Base-by-base conservation (phyloP, 37 sponge, comb jelly and placozoan genomes). In the Cladorhizidae sp. region DNA sequence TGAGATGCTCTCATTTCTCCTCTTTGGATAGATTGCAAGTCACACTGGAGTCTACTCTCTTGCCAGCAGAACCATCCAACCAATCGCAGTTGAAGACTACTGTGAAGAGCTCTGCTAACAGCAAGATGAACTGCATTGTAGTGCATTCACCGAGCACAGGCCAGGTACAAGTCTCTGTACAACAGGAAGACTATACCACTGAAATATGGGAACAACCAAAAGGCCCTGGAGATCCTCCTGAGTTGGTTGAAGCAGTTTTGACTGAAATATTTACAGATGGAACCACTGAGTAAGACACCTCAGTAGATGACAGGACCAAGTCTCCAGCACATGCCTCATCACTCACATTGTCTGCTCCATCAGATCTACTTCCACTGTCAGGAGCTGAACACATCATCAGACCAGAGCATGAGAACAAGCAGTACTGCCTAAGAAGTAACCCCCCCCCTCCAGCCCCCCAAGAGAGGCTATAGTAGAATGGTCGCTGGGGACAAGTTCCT, bases 91-190 rank as follows among this genome's bases (percentile, higher is more conserved):
- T n/a, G 83, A 88, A 26, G 29, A 77, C 36, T 51, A 35, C 3
- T 63, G 42, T 0, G 57, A 21, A 22, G 74, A 73, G 33, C 58
- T 81, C 42, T 88, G 82, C 49, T 71, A 64, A 26, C 71, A 83
- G 52, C 55, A 82, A 45, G 79, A 82, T 26, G 39, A 1, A 14
- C 52, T 64, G 57, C n/a, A 82, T 88, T 57, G 70, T n/a, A 23
- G 78, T 88, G 12, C 89, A 88, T 57, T 79, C n/a, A n/a, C n/a
- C n/a, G n/a, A 78, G 21, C 32, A 35, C 21, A 62, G 89, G 21
- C 78, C 82, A 18, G 32, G 56, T 23, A 0, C 49, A 9, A 77
- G 83, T 29, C 89, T 83, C n/a, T 28, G 25, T 12, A 55, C 21
- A 11, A 42, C 82, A 38, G 83, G 83, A 31, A 11, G 73, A 0